These are phyloP conservation scores for Pangasius djambal DNA, from an alignment of 2,797 vertebrate species.

Conservation along the genomic window DNA sequence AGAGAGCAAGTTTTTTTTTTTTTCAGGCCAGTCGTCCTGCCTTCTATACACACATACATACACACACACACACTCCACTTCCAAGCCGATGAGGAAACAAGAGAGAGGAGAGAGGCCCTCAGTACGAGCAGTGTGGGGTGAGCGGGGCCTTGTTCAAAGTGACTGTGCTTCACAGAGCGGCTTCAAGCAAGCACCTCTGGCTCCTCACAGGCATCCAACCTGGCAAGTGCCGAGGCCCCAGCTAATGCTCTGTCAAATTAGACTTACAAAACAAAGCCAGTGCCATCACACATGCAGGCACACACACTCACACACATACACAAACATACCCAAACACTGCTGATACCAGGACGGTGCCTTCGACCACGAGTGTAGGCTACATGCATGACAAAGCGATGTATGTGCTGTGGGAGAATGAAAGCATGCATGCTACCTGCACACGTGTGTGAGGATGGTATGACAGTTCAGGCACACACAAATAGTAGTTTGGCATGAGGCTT, in stretches of 20 bases:
- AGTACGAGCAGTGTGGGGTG: conserved; percentile 64
- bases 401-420: conserved; percentile 41
- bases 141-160: conserved; percentile 73
- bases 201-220: conserved; percentile 77
- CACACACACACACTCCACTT: conserved; percentile 63
- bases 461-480: conserved; percentile 45
- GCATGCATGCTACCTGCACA: conserved; percentile 37
- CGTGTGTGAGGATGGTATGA: conserved; percentile 36
- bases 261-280: conserved; percentile 81
- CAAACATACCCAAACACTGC: conserved; percentile 6
- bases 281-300: conserved; percentile 55
- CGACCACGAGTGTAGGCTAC: conserved; percentile 36
- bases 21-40: conserved; percentile 66
- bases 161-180: conserved; percentile 70
- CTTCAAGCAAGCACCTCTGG: conserved; percentile 82
- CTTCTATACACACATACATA: conserved; percentile 50
- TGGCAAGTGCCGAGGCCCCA: conserved; percentile 81
- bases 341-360: conserved; percentile 33
- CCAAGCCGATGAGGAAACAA: conserved; percentile 68
- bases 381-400: conserved; percentile 36
- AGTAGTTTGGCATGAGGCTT: conserved; percentile 33
- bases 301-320: conserved; percentile 28
- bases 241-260: conserved; percentile 84
- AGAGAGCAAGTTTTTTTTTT: conserved; percentile 40
- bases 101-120: conserved; percentile 67